A percentile compares a stretch with the other conserved stretches of the same genome.
Conservation (phyloP, 1,140 invertebrate genomes). For the Lysiphlebus fabarum region DNA sequence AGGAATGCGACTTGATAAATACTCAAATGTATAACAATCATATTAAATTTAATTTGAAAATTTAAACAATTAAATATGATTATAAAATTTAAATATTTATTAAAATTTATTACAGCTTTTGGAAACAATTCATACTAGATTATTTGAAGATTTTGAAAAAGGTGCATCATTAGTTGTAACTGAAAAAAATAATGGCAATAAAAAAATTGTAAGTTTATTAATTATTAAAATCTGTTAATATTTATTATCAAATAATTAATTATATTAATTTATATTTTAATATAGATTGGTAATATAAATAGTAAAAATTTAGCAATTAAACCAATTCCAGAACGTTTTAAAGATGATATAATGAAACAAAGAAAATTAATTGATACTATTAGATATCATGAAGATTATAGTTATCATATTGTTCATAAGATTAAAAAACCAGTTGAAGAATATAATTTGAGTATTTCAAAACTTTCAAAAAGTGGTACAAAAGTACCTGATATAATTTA, state of each 20-base stretch:
- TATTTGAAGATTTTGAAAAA: not conserved
- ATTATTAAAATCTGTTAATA: no score
- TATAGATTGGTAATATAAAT: slow-evolving; percentile 13
- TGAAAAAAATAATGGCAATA: not conserved
- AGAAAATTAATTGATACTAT: slow-evolving; percentile 9
- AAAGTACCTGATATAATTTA: slow-evolving; percentile 15
- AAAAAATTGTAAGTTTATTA: slow-evolving; percentile 9
- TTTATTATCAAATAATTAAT: not conserved
- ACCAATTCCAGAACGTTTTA: slow-evolving; percentile 12
- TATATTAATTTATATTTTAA: not conserved
- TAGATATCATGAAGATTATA: not conserved
- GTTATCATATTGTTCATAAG: slow-evolving; percentile 22
- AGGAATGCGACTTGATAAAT: no score
- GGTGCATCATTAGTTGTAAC: not conserved
- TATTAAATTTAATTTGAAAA: no score
- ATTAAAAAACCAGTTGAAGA: not conserved
- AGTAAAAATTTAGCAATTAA: slow-evolving; percentile 11
- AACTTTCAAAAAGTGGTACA: no score
- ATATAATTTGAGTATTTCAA: not conserved
- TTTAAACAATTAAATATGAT: no score
- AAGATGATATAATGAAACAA: slow-evolving; percentile 3
- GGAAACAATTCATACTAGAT: no score
- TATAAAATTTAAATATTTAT: no score
- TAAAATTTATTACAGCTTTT: no score
- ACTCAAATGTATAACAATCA: no score